Conservation (phyloP, 2,888 invertebrate species). For the Lycia hirtaria region DNA sequence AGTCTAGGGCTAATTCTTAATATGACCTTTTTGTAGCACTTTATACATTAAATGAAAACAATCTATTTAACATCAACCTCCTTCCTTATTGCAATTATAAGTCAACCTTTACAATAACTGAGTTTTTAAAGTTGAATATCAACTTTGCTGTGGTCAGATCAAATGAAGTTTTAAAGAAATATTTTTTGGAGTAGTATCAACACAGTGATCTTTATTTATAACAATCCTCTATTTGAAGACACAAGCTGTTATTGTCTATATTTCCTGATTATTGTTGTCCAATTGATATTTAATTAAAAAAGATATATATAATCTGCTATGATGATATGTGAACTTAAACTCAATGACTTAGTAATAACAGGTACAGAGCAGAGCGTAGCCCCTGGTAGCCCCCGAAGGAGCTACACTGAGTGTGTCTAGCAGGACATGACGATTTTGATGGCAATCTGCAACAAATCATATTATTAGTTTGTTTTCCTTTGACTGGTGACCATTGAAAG, state of each 20-base stretch:
- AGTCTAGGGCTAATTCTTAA: not conserved
- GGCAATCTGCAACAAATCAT: slow-evolving; percentile 65
- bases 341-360: slow-evolving; percentile 42
- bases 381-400: slow-evolving; percentile 67
- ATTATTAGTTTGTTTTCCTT: not conserved
- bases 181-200: not conserved
- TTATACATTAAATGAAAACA: not conserved
- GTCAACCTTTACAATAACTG: too few relatives aligned
- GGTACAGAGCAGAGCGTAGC: slow-evolving; percentile 56
- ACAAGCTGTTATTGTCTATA: not conserved
- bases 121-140: too few relatives aligned
- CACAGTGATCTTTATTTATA: not conserved
- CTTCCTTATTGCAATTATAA: too few relatives aligned
- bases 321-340: slow-evolving; percentile 45
- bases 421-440: slow-evolving; percentile 65
- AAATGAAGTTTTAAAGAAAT: not conserved
- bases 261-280: not conserved
- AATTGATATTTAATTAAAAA: not conserved
- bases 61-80: too few relatives aligned
- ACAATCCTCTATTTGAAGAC: not conserved
- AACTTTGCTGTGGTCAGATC: too few relatives aligned
- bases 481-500: too few relatives aligned
- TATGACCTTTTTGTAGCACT: not conserved
- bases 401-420: slow-evolving; percentile 56
- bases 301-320: slow-evolving; percentile 11